Base-by-base conservation (phyloP, 2,113 vertebrate genomes). In the Edolisoma coerulescens region DNA sequence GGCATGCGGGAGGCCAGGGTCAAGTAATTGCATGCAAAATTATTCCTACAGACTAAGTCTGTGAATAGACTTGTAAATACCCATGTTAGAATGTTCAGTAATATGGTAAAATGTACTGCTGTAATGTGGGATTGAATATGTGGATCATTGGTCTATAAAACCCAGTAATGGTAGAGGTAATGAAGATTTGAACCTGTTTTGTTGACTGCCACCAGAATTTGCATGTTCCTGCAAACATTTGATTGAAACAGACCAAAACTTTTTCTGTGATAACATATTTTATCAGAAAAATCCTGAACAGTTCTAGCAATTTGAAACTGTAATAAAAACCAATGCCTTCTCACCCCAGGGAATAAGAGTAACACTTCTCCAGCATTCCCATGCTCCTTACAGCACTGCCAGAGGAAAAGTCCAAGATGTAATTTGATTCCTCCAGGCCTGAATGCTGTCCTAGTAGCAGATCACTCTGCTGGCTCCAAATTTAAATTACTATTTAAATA, bases 401-500 rank as follows among this genome's bases (percentile, higher is more conserved):
- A 50, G 63, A 91, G 32, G 60, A 84, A 75, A 77, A 90, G 33
- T 44, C 45, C 23, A 73, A 83, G 61, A 65, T 9, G 41, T 23
- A 84, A 91, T 53, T 73, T 76, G 57, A 82, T 53, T 60, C 67
- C 53, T 71, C 6, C 4, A 8, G 35, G 35, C 24, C 53, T 23
- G 28, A 91, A 49, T 50, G 54, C 19, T 59, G 19, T 54, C 69
- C 63, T 79, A 85, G 90, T 26, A 93, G 76, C 8, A 3, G 74
- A 96, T 20, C 22, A 69, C 42, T 91, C 30, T 54, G 27, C 35
- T 42, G 20, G 35, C 42, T 86, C 35, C 52, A 94, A 88, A 90
- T 88, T 83, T 80, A 80, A 94, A 80, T 74, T 67, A 32, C 47
- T 85, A 75, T 78, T 90, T 86, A 89, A 95, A 87, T 84, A 82